Evolutionary conservation across 2,113 vertebrate genomes (phyloP), one percentile per base, ranked within the genome.

Genomic region (Apaloderma vittatum): DNA sequence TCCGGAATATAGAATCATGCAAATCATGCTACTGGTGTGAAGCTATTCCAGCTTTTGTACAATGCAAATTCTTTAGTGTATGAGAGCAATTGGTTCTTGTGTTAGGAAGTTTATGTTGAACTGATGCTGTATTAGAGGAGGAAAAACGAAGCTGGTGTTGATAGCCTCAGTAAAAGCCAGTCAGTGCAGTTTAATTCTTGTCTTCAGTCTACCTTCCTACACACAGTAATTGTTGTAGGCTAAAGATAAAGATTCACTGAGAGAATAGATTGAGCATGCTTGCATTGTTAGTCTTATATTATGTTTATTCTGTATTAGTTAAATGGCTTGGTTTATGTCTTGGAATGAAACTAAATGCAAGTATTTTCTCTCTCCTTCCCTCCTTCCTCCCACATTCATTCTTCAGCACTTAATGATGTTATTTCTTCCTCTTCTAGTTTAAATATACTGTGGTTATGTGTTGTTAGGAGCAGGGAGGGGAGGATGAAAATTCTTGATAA

Each of bases 1-100:
- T 92, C 80, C 34, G 37, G 54, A 82, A 88, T 82, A 90, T 22
- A 88, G 75, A 94, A 9, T 36, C 48, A 90, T 96, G 82, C 88
- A 97, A 92, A 93, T 84, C 8, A 21, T 20, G 54, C 32, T 85
- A 34, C 13, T 80, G 37, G 18, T 94, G 72, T 91, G 91, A 95
- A 91, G 73, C 86, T 88, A 77, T 43, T 94, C 88, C 88, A 96
- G 2, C 66, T 92, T 49, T 36, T 88, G 55, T 57, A n/a, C 72
- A 71, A 92, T 90, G 93, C 76, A 89, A 84, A 93, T 96, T 67
- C 23, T 78, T 30, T 29, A 81, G 23, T 70, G 70, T 65, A 73
- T 86, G 40, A 80, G 90, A 83, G 72, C 30, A 58, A 51, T 49
- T 73, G 32, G 43, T 21, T 90, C 65, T 88, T 75, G 15, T 20